Conservation (phyloP, 2,113 vertebrate genomes). For the Embiotoca jacksoni region DNA sequence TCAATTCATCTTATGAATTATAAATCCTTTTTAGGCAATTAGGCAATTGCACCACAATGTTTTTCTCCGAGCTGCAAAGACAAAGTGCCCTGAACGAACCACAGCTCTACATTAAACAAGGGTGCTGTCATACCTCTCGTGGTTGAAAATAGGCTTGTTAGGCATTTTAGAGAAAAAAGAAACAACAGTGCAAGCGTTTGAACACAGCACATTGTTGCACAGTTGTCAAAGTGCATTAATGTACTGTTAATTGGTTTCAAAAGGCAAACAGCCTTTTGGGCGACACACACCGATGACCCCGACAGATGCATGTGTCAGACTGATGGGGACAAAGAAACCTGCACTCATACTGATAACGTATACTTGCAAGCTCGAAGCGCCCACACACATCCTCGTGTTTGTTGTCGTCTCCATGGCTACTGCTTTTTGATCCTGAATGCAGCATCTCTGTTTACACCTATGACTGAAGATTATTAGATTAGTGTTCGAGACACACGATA, state of each 20-base stretch:
- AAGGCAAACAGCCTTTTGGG: neutral
- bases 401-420: slow-evolving; percentile 17
- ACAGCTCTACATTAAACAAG: too few relatives aligned
- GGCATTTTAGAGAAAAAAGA: too few relatives aligned
- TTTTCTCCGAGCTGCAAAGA: too few relatives aligned
- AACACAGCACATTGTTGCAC: neutral
- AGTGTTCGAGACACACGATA: neutral
- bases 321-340: slow-evolving; percentile 38
- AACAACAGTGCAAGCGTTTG: neutral
- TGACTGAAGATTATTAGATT: neutral
- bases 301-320: neutral
- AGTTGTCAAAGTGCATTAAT: neutral
- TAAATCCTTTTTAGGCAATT: too few relatives aligned
- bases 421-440: neutral
- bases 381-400: neutral
- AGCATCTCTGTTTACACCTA: slow-evolving; percentile 1
- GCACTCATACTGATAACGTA: slow-evolving; percentile 20
- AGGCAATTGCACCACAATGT: too few relatives aligned
- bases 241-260: neutral
- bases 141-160: too few relatives aligned
- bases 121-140: too few relatives aligned
- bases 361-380: neutral
- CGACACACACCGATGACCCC: neutral
- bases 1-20: too few relatives aligned
- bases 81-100: too few relatives aligned